These are phyloP conservation scores for Micropterix aruncella DNA, from an alignment of 2,888 invertebrate species.

Conservation along the genomic window DNA sequence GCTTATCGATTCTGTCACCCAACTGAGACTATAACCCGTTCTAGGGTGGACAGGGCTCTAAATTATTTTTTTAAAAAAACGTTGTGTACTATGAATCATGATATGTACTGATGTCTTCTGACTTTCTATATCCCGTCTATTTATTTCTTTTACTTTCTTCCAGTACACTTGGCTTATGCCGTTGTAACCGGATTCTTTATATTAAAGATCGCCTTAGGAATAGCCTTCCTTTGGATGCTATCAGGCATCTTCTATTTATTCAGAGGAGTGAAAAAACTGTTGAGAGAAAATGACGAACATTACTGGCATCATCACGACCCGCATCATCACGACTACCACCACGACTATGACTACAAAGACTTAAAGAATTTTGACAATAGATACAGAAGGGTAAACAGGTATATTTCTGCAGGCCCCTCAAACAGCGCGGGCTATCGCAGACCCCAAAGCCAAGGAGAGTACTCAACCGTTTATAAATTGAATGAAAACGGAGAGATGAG, in stretches of 20 bases:
- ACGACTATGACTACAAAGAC: background rate
- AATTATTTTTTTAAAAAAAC: no score
- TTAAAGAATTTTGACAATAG: background rate
- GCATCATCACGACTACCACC: background rate
- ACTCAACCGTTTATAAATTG: background rate
- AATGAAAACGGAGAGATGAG: background rate
- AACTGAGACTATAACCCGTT: no score
- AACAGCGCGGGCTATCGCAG: background rate
- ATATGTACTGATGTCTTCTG: no score
- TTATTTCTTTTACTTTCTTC: background rate
- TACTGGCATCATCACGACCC: background rate
- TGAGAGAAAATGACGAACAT: background rate
- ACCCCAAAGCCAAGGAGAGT: background rate
- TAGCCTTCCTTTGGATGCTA: background rate
- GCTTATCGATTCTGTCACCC: no score
- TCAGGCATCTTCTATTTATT: background rate
- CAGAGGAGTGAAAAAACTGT: background rate
- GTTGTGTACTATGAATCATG: no score
- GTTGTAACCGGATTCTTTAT: background rate
- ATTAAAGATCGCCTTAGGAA: background rate
- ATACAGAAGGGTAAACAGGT: background rate
- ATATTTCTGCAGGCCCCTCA: background rate
- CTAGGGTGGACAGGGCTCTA: no score
- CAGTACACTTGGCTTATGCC: background rate
- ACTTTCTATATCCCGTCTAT: no score